Conservation (phyloP, 2,797 vertebrate species). For the Cuculus canorus region DNA sequence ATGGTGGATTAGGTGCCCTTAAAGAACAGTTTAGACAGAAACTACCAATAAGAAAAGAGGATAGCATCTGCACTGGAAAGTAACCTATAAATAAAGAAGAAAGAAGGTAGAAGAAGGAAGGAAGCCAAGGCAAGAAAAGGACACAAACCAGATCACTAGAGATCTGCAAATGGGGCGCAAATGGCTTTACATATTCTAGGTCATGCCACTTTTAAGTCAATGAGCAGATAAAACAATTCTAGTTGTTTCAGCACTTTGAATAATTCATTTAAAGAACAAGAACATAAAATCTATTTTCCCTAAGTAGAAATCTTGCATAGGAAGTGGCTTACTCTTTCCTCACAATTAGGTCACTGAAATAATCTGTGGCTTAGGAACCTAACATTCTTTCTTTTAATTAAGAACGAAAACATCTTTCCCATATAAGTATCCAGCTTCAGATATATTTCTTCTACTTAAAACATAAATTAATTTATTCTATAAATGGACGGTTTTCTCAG, state of each 20-base stretch:
- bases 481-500: not conserved
- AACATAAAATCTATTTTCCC: conserved; percentile 12
- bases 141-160: not conserved
- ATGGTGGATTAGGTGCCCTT: not conserved
- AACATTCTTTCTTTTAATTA: not conserved
- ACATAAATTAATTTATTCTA: not conserved
- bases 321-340: not conserved
- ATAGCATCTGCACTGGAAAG: not conserved
- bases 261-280: conserved; percentile 17
- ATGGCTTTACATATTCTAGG: not conserved
- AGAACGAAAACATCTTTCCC: not conserved
- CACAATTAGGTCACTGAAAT: not conserved
- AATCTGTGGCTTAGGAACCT: not conserved
- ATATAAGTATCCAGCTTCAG: not conserved
- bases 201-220: not conserved
- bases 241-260: not conserved
- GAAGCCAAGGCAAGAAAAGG: not conserved
- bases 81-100: not conserved
- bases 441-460: not conserved
- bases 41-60: not conserved
- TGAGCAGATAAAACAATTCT: not conserved
- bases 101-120: not conserved
- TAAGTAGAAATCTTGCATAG: not conserved
- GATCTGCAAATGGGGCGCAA: not conserved
- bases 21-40: not conserved